These are phyloP conservation scores for Stenichneumon culpator DNA, from an alignment of 2,888 invertebrate genomes.

Conservation along the genomic window DNA sequence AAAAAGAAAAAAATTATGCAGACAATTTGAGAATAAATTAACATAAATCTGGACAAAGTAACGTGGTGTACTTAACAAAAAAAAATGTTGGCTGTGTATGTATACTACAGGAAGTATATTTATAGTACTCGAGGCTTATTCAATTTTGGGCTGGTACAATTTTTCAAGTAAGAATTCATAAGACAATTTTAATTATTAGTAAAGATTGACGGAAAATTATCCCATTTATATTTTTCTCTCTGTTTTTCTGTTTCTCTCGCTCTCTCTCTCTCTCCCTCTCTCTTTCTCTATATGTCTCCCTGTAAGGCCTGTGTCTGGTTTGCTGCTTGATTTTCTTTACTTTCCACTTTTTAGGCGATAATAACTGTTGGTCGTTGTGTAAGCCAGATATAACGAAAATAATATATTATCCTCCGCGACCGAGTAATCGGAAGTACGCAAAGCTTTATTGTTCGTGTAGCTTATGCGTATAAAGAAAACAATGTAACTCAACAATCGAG, in stretches of 20 bases:
- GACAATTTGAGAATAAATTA: constrained; percentile 8
- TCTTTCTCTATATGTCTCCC: constrained; percentile 6
- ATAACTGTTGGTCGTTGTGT: background rate
- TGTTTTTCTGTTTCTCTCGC: background rate
- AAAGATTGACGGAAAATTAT: constrained; percentile 21
- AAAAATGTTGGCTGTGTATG: constrained; percentile 68
- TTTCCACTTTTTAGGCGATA: background rate
- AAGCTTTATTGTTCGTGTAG: constrained; percentile 37
- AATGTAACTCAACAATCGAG: constrained; percentile 14
- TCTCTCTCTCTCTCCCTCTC: background rate
- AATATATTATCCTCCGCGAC: background rate
- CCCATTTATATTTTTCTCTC: background rate
- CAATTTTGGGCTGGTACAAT: constrained; percentile 48
- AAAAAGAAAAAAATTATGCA: constrained; percentile 28
- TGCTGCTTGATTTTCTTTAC: background rate
- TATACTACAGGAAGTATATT: constrained; percentile 63
- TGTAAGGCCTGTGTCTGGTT: background rate
- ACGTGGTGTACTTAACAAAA: constrained; percentile 40
- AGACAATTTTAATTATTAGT: constrained; percentile 31
- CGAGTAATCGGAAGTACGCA: constrained; percentile 9
- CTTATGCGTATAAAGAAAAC: constrained; percentile 10
- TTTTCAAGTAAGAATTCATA: constrained; percentile 16
- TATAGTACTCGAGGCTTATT: constrained; percentile 48
- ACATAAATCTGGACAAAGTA: constrained; percentile 30
- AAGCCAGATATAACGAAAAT: background rate